Base-by-base conservation (phyloP, 2,113 vertebrate genomes). In the Sphaerodactylus townsendi region DNA sequence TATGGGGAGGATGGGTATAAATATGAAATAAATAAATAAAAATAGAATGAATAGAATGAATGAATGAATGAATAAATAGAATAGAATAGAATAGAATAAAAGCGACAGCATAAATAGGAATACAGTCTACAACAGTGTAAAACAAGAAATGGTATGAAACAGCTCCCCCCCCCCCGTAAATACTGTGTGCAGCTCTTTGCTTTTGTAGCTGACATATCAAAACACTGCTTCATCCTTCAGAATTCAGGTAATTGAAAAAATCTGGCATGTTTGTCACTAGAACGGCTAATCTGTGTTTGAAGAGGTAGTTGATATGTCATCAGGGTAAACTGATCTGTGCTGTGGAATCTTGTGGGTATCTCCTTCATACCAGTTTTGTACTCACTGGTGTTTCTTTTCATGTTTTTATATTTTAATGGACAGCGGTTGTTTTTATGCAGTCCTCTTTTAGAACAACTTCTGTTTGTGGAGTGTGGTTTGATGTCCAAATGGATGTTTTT, bases 401-500 rank as follows among this genome's bases (percentile, higher is more conserved):
- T 48, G 15, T 17, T 76, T 19, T 10, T 33, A 11, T 37, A 19
- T 11, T 35, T 69, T 69, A 69, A 53, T 68, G 7, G 17, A 53
- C 64, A 23, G 37, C 41, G 48, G 11, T 10, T 21, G 41, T 59
- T 59, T 33, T 6, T 64, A 46, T 66, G 50, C 41, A 77, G 44
- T 39, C 64, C 30, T 70, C 17, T 84, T 84, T 84, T 69, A 84
- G 74, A 84, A 77, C 48, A n/a, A 10, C 28, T 84, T 77, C 82
- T 77, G 44, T 84, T 77, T 70, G 64, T 70, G 74, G 15, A 70
- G 25, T 77, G 74, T 69, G 82, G 48, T 2, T 77, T 84, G 64
- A 77, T 84, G 72, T 83, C 82, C 53, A 48, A 83, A 76, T 50
- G 13, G 68, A 35, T 70, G 46, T 77, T 75, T 77, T 84, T 70